phyloP scores from a whole-genome alignment of 2,113 vertebrate species.

The Sceloporus tristichus region DNA sequence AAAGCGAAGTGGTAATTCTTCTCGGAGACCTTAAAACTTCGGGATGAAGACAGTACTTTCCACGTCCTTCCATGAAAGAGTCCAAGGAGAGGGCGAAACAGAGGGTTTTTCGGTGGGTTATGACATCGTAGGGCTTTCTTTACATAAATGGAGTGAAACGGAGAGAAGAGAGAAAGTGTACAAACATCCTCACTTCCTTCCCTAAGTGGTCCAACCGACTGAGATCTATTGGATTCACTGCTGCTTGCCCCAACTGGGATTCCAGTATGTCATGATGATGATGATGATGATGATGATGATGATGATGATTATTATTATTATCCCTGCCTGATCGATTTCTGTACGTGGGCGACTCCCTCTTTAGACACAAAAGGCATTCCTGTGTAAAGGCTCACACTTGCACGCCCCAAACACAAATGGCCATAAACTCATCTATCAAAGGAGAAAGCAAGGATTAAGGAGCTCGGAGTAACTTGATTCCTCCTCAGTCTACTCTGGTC shows the following conservation, averaged over 20 bases:
- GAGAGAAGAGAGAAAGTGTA: neutral
- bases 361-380: constrained; percentile 28
- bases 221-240: neutral
- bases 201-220: neutral
- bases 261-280: neutral
- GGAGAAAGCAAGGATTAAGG: constrained; percentile 36
- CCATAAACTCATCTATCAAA: constrained; percentile 7
- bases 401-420: constrained; percentile 7
- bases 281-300: no score
- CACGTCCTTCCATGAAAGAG: neutral
- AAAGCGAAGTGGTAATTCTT: no score
- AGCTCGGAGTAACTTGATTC: constrained; percentile 11
- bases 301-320: no score
- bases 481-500: constrained; percentile 32
- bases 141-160: no score
- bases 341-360: neutral
- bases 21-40: no score
- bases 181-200: neutral
- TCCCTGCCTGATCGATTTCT: neutral
- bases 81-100: no score
- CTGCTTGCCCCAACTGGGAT: neutral
- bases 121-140: neutral
- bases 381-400: neutral
- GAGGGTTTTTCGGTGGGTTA: neutral
- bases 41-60: neutral